These are phyloP conservation scores for Aphidoletes aphidimyza DNA, from an alignment of 2,888 invertebrate genomes.

Conservation along the genomic window DNA sequence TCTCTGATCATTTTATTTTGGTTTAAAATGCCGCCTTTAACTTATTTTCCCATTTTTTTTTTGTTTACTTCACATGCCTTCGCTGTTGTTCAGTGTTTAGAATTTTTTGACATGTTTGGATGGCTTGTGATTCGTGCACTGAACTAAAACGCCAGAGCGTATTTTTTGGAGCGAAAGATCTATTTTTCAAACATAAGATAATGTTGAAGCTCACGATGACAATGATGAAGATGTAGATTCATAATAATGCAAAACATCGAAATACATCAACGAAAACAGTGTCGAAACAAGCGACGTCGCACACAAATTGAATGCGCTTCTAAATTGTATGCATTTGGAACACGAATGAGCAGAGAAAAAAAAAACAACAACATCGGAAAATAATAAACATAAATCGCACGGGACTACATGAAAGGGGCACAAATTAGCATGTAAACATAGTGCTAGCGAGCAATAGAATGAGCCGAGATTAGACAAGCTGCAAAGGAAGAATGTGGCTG, in stretches of 20 bases:
- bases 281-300: neutral
- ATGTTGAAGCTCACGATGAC: neutral
- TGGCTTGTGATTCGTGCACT: neutral
- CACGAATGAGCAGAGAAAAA: neutral
- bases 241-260: conserved; percentile 11
- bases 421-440: conserved; percentile 19
- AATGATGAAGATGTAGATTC: conserved; percentile 32
- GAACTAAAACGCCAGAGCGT: neutral
- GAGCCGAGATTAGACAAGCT: neutral
- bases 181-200: neutral
- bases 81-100: too few relatives aligned
- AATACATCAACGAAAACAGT: neutral
- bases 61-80: neutral
- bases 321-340: neutral
- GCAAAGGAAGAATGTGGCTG: neutral
- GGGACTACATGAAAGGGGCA: neutral
- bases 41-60: neutral
- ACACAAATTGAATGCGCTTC: conserved; percentile 21
- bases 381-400: conserved; percentile 8
- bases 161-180: neutral
- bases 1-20: too few relatives aligned
- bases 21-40: neutral
- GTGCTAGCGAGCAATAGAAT: neutral
- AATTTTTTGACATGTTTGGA: neutral
- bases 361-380: neutral